Evolutionary conservation across 2,113 vertebrate species (phyloP), one percentile per base, ranked within the genome.

Genomic region (Plecturocebus donacophilus): DNA sequence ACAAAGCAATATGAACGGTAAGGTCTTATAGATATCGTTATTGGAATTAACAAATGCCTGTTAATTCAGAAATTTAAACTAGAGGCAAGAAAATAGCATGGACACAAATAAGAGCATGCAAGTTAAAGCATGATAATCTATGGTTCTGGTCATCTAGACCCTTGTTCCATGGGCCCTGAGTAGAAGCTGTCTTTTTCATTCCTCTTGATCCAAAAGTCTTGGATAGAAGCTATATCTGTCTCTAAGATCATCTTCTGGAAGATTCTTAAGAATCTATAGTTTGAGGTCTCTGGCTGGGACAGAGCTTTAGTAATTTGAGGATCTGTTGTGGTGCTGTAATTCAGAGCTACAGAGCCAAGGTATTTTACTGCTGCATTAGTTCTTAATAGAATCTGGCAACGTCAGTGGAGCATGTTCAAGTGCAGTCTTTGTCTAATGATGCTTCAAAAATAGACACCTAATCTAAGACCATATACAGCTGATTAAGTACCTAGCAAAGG

Each of bases 41-140:
- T 86, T 77, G 87, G 52, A 75, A 14, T 35, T 80, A 96, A 12
- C 20, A 70, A 42, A 30, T 85, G 11, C 84, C 81, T 96, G 56
- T 76, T 77, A 94, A 30, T 85, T 93, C 25, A 91, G 70, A 86
- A 77, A 79, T 86, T 42, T 90, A 91, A 95, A 58, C 80, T n/a
- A 88, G 45, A 85, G 5, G 38, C 35, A 32, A 77, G 52, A 80
- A 66, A 75, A 87, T 80, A 61, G 13, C 10, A 58, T 79, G 23
- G 49, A 17, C 5, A 88, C 32, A 70, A 83, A 85, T n/a, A 68
- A 64, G 42, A 89, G 11, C 32, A 30, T 92, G 21, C 14, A 73
- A 32, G 64, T 54, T 61, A 38, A 82, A 86, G 73, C 64, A 61
- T 52, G 30, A 35, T 40, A 25, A 2, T 90, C 32, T 71, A 38